Base-by-base conservation (phyloP, 2,113 vertebrate species). In the Cercopithecus mona region DNA sequence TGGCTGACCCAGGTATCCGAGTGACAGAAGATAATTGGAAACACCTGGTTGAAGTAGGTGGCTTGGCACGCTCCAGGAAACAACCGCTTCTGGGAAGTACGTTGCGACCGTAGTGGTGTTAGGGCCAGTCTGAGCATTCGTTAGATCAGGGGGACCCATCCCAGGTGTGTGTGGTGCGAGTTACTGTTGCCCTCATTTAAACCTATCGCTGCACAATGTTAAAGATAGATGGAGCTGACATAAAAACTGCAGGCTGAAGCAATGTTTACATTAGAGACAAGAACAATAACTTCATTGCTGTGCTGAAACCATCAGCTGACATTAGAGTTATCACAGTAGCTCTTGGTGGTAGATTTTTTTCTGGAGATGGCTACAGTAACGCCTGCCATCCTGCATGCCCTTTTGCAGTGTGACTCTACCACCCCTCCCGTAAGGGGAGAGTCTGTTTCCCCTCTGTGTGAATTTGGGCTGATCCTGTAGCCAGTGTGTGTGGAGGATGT, bases 41-140 rank as follows among this genome's bases (percentile, higher is more conserved):
- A 92, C 97, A 97, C 96, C 97, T 98, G 97, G 97, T 22, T 38
- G 45, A 94, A 48, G 96, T 97, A 79, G 97, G 96, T 12, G 94
- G 72, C 88, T 93, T 96, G 96, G 92, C 30, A 1, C 17, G n/a
- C 64, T 90, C 96, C 96, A 93, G 95, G 94, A 95, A 97, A 57
- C 92, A 76, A 64, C 82, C 48, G 2, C 80, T 93, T 96, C 96
- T 95, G 92, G 80, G 61, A 97, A 93, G 57, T 57, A 3, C 61
- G 73, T 80, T 96, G 92, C 88, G 84, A 95, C 75, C 87, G 86
- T 43, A 32, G 8, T 22, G 45, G 70, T 68, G 50, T 52, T n/a
- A 17, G 43, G 70, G 75, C 96, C 96, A 94, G 50, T 86, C 11
- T 38, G 57, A 88, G 35, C 57, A 35, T 50, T 81, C 59, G 64